Percentiles rank a stretch among this genome's conserved stretches.
Conservation (phyloP, 2,888 invertebrate genomes). For the Phymatocera aterrima region DNA sequence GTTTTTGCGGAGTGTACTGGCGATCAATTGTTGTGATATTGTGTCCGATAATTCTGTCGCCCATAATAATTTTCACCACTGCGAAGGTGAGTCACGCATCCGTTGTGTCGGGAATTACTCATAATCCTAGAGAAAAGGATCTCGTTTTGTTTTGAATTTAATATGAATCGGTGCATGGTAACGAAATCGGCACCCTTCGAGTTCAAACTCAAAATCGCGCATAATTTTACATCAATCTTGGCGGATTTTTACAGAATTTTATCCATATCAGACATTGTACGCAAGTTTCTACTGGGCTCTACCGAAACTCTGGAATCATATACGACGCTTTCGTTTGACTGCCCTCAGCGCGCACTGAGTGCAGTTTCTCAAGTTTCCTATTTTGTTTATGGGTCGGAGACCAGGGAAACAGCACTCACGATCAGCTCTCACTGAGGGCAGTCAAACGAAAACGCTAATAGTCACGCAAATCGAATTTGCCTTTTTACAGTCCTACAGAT, state of each 20-base stretch:
- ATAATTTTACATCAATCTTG: background rate
- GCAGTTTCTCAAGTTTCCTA: too few relatives aligned
- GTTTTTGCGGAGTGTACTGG: constrained; percentile 84
- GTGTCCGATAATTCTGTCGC: constrained; percentile 83
- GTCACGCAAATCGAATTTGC: background rate
- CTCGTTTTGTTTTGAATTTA: constrained; percentile 50
- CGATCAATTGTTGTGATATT: constrained; percentile 83
- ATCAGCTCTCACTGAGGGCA: background rate
- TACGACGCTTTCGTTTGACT: background rate
- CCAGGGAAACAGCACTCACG: background rate
- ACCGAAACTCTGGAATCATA: background rate
- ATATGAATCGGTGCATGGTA: constrained; percentile 46
- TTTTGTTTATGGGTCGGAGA: background rate
- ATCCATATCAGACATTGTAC: background rate
- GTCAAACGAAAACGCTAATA: too few relatives aligned
- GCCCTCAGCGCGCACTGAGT: too few relatives aligned
- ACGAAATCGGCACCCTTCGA: background rate
- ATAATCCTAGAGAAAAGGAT: background rate
- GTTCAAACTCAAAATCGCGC: background rate
- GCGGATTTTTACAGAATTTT: background rate
- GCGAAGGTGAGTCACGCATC: constrained; percentile 74
- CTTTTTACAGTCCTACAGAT: constrained; percentile 75
- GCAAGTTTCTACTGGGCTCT: background rate
- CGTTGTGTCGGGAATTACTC: background rate
- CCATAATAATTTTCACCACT: constrained; percentile 80